A percentile compares a stretch with the other conserved stretches of the same genome.
Conservation (phyloP, 2,113 vertebrate species). For the Eudyptes chrysolophus region DNA sequence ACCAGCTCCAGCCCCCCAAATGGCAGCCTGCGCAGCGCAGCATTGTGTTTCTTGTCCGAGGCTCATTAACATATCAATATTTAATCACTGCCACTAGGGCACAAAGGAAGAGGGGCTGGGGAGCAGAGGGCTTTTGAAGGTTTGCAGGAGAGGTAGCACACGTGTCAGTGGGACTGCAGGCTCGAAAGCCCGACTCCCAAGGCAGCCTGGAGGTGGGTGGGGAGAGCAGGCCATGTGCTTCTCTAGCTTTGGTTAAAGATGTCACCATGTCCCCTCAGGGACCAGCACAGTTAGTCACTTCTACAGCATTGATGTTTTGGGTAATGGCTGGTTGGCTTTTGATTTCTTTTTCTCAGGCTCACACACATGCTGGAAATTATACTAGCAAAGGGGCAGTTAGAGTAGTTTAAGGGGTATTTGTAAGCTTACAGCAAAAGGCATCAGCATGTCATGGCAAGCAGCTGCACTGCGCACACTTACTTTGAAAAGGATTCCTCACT, state of each 20-base stretch:
- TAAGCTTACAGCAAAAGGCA: neutral
- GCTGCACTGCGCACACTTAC: neutral
- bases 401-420: neutral
- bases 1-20: neutral
- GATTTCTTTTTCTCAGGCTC: neutral
- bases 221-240: neutral
- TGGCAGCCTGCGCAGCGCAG: neutral
- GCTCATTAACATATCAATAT: neutral
- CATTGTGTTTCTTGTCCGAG: neutral
- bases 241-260: neutral
- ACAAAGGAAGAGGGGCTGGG: neutral
- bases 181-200: neutral
- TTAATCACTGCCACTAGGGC: neutral
- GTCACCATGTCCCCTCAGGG: neutral
- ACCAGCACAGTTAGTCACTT: neutral
- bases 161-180: neutral
- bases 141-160: neutral
- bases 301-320: neutral
- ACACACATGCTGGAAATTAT: neutral
- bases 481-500: neutral
- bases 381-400: neutral
- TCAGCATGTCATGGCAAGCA: neutral
- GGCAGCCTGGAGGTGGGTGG: neutral
- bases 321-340: neutral
- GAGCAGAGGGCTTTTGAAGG: accelerated